Base-by-base conservation (phyloP, 2,888 invertebrate species). In the Ophioninae sp. region DNA sequence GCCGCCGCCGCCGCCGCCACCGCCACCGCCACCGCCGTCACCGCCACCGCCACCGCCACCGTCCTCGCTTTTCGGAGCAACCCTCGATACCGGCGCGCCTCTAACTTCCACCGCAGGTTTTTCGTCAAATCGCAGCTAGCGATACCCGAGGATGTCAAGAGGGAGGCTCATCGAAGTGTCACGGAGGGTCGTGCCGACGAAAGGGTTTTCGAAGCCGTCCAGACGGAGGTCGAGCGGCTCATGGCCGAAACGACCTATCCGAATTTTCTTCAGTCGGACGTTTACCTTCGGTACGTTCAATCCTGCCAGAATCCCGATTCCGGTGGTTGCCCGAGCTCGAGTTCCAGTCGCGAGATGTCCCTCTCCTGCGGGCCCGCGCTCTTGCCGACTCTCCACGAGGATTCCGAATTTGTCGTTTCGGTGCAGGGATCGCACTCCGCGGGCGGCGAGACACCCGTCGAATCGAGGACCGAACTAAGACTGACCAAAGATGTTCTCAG, bases 231-330 rank as follows among this genome's bases (percentile, higher is more conserved):
- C 89, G 98, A 98, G 91, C 95, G 95, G 64, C 95, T 96, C 82
- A 97, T 99, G 92, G 96, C 96, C 86, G 96, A 96, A 92, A 96
- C 97, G 83, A 97, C 97, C 85, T 99, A 99, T 94, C 97, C 97
- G 81, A 96, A 97, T 93, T 99, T 99, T 94, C 95, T 99, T 87
- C 96, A 96, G 89, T 98, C 98, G 89, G 98, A 98, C 90, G 95
- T 97, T 93, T 99, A 98, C 94, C 96, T 98, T 90, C 95, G 96
- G 92, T 96, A 97, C 93, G 96, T 97, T 93, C 95, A 96, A 94
- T 94, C 96, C 94, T 94, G 95, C 94, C 94, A 95, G 93, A 87
- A 93, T 89, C 89, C 91, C 23, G 91, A 89, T 82, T 90, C 90
- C 72, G 91, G 89, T 70, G 92, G 91, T 72, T 91, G 90, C 82